phyloP scores from a whole-genome alignment of 2,888 invertebrate genomes.

The Hedychridium roseum region DNA sequence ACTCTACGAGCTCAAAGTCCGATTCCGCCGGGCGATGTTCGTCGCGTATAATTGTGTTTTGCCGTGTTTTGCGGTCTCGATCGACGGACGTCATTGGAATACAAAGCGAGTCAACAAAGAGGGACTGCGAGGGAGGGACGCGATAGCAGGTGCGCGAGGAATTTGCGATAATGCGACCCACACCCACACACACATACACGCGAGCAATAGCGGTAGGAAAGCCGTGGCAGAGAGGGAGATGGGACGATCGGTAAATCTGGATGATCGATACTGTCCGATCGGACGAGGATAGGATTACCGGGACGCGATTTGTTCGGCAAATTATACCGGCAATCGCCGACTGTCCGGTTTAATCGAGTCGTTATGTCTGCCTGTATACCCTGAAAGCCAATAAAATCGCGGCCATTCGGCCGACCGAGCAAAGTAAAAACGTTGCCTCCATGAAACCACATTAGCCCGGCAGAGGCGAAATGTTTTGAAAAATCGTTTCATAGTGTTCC shows the following conservation, averaged over 20 bases:
- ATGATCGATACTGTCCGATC: constrained; percentile 39
- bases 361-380: constrained; percentile 42
- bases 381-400: constrained; percentile 42
- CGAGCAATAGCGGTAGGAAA: too few species aligned
- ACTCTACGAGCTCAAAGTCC: constrained; percentile 1
- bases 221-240: too few species aligned
- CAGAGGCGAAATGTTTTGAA: too few species aligned
- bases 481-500: too few species aligned
- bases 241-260: constrained; percentile 35
- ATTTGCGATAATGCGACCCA: constrained; percentile 27
- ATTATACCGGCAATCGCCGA: constrained; percentile 44
- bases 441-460: constrained; percentile 29
- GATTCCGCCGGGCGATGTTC: constrained; percentile 28
- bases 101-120: too few species aligned
- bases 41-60: constrained; percentile 29
- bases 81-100: constrained; percentile 24
- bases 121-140: constrained; percentile 2
- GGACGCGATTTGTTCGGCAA: constrained; percentile 42
- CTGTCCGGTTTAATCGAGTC: constrained; percentile 45
- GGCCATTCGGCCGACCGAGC: constrained; percentile 20
- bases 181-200: constrained; percentile 11
- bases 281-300: constrained; percentile 36
- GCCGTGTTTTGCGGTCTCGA: constrained; percentile 12
- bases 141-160: background rate
- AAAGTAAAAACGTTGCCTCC: constrained; percentile 14